Base-by-base conservation (phyloP, 2,113 vertebrate species). In the Tetraodon nigroviridis region DNA sequence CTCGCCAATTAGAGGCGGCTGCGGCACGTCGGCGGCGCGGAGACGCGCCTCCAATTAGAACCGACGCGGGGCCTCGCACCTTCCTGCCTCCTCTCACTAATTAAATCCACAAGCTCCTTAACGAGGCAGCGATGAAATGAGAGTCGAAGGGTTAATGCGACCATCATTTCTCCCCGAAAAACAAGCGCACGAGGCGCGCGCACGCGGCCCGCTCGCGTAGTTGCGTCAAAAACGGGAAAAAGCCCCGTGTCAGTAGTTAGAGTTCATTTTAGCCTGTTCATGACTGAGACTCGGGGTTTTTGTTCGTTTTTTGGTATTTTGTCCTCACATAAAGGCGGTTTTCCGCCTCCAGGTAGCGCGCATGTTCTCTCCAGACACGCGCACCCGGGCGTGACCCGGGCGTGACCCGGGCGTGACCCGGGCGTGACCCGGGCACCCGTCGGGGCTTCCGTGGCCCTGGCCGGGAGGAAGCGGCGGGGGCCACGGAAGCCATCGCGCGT, bases 91-190 rank as follows among this genome's bases (percentile, higher is more conserved):
- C 75, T 61, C 73, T 67, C 51, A 73, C 70, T 86, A 87, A 87
- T 88, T 85, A 88, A 86, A 84, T 86, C 79, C 80, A 78, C 74
- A 75, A 76, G 80, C 82, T 85, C 77, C 85, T 86, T 85, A 87
- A 87, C 82, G 79, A 86, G 77, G 76, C 81, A 83, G 75, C 72
- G 67, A 73, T 82, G 81, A 85, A 86, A 83, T 83, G 73, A 84
- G 83, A 85, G 86, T 85, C 84, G 86, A 86, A 80, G 83, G 85
- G 87, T 87, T 87, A 85, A 88, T 82, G 81, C 76, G 74, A 79
- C 80, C 81, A 86, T 87, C 81, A 83, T 86, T 84, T 86, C 84
- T 83, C 79, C 69, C 68, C 58, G 71, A 73, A 67, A 69, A 83
- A 78, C 58, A 79, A 87, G 72, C 85, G 78, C 74, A 84, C 65